A percentile compares a stretch with the other conserved stretches of the same genome.
These are phyloP conservation scores for Chelonus insularis DNA, from an alignment of 1,140 invertebrate genomes.

Conservation along the genomic window DNA sequence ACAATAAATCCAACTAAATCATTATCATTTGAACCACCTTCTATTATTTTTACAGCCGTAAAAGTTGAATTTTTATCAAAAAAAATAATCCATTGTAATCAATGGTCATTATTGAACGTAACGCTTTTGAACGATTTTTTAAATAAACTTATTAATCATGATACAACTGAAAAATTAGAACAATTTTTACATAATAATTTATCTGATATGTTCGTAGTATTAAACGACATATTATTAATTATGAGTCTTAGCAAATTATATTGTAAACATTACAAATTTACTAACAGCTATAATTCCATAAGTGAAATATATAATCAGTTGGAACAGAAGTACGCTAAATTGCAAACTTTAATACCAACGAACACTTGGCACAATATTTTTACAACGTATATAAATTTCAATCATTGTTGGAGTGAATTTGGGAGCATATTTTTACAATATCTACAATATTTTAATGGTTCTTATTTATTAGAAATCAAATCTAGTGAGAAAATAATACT, in stretches of 20 bases:
- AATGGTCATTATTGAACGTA: conserved; percentile 48
- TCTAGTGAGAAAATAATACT: conserved; percentile 22
- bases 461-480: conserved; percentile 14
- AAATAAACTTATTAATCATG: conserved; percentile 33
- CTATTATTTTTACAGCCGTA: conserved; percentile 34
- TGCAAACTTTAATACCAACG: conserved; percentile 27
- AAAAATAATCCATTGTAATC: conserved; percentile 44
- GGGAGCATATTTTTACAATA: conserved; percentile 29
- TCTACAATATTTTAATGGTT: conserved; percentile 9
- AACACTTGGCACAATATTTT: conserved; percentile 29
- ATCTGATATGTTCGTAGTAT: conserved; percentile 20
- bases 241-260: conserved; percentile 39
- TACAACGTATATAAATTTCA: conserved; percentile 7
- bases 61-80: conserved; percentile 32
- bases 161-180: conserved; percentile 32
- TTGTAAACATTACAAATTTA: conserved; percentile 46
- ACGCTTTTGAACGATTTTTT: conserved; percentile 47
- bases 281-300: conserved; percentile 33
- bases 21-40: conserved; percentile 34
- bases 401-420: conserved; percentile 25
- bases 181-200: conserved; percentile 16
- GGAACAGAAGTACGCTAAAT: conserved; percentile 24
- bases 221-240: conserved; percentile 25
- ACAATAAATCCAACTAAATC: conserved; percentile 33
- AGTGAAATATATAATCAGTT: conserved; percentile 27